These are phyloP conservation scores for Amia ocellicauda DNA, from an alignment of 2,113 vertebrate species.

Conservation along the genomic window DNA sequence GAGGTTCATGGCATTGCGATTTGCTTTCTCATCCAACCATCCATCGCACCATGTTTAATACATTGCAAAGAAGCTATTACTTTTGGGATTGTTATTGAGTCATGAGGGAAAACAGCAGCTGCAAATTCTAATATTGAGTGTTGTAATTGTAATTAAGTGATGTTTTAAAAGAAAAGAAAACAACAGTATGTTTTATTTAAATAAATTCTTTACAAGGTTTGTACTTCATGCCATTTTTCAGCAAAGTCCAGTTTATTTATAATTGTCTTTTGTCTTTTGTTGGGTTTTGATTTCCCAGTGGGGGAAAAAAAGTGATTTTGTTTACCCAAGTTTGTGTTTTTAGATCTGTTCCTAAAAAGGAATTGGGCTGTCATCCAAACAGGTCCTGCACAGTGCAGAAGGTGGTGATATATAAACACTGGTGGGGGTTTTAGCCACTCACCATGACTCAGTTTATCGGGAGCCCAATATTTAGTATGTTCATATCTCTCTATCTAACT, in stretches of 20 bases:
- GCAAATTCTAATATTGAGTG: constrained; percentile 6
- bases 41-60: constrained; percentile 5
- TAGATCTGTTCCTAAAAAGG: background rate
- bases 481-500: too few species aligned
- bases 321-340: too few species aligned
- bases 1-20: background rate
- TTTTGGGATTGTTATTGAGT: constrained; percentile 2
- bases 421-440: too few species aligned
- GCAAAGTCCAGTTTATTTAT: background rate
- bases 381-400: too few species aligned
- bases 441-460: too few species aligned
- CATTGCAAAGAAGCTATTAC: constrained; percentile 8
- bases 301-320: too few species aligned
- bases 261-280: background rate
- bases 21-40: background rate
- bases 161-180: too few species aligned
- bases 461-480: too few species aligned
- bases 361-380: background rate
- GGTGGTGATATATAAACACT: too few species aligned
- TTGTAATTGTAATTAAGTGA: background rate
- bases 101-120: background rate
- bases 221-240: background rate
- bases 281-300: too few species aligned
- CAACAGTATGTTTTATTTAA: background rate
- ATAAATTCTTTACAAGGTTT: background rate